phyloP scores from a whole-genome alignment of 2,797 vertebrate species.

The Saxicola maurus region DNA sequence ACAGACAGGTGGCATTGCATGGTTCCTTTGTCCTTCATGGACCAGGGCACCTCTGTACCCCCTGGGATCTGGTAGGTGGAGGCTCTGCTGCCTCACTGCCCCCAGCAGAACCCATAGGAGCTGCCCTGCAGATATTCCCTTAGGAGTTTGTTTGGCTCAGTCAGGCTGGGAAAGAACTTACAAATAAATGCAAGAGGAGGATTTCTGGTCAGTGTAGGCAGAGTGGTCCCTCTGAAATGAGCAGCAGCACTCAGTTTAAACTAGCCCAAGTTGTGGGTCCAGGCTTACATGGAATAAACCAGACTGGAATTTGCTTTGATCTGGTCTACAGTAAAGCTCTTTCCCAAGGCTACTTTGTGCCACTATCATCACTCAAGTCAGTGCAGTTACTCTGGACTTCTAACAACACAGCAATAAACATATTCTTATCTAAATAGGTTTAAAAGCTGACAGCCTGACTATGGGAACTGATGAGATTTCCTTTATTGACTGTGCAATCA shows the following conservation, averaged over 20 bases:
- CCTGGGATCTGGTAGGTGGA: background rate
- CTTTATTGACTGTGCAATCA: background rate
- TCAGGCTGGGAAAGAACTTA: background rate
- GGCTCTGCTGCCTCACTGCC: background rate
- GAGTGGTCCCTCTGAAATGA: background rate
- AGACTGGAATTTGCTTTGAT: background rate
- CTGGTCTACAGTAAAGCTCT: background rate
- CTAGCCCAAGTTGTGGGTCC: background rate
- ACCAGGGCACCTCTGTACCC: background rate
- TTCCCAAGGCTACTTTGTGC: background rate
- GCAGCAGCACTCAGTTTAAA: background rate
- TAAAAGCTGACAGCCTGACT: conserved; percentile 15
- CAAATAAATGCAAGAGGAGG: background rate
- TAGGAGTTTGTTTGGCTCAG: background rate
- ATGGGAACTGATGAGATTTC: background rate
- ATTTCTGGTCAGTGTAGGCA: background rate
- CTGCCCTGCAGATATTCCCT: background rate
- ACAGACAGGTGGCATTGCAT: background rate
- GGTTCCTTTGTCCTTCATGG: background rate
- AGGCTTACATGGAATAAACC: background rate
- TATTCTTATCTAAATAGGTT: background rate
- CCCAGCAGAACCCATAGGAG: background rate
- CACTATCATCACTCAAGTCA: fast-evolving
- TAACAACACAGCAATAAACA: background rate
- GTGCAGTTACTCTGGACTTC: background rate